phyloP scores from a whole-genome alignment of 2,797 vertebrate genomes.

The Neosilurus mollespiculum region DNA sequence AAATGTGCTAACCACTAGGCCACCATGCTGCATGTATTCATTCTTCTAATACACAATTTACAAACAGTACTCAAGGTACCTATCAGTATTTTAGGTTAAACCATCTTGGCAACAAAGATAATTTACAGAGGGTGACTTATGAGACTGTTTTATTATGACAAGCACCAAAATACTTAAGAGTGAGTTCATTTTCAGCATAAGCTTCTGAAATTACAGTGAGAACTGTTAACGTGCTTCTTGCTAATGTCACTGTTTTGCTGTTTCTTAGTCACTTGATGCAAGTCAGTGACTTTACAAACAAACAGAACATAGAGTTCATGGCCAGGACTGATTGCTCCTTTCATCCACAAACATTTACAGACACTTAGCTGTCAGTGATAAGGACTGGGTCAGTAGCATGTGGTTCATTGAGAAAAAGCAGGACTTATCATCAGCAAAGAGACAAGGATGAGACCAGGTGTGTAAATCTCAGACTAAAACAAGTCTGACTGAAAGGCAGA shows the following conservation, averaged over 20 bases:
- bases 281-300: conserved; percentile 54
- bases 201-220: background rate
- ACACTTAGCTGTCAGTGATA: conserved; percentile 52
- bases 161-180: background rate
- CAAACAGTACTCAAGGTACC: background rate
- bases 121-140: conserved; percentile 26
- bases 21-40: too few relatives aligned
- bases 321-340: conserved; percentile 48
- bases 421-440: conserved; percentile 8
- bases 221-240: background rate
- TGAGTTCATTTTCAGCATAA: conserved; percentile 13
- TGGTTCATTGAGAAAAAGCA: conserved; percentile 47
- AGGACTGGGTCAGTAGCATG: conserved; percentile 62
- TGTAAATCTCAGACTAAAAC: background rate
- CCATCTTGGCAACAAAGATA: conserved; percentile 11
- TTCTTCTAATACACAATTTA: conserved; percentile 16
- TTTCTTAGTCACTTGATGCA: conserved; percentile 24
- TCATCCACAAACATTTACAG: conserved; percentile 67
- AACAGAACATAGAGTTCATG: background rate
- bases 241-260: conserved; percentile 8
- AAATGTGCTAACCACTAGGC: too few relatives aligned
- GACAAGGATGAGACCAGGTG: conserved; percentile 23
- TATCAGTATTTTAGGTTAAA: conserved; percentile 20
- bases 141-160: conserved; percentile 29
- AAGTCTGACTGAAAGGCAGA: background rate